Evolutionary conservation across 2,888 invertebrate genomes (phyloP).

Genomic region (Drosophila limbata): DNA sequence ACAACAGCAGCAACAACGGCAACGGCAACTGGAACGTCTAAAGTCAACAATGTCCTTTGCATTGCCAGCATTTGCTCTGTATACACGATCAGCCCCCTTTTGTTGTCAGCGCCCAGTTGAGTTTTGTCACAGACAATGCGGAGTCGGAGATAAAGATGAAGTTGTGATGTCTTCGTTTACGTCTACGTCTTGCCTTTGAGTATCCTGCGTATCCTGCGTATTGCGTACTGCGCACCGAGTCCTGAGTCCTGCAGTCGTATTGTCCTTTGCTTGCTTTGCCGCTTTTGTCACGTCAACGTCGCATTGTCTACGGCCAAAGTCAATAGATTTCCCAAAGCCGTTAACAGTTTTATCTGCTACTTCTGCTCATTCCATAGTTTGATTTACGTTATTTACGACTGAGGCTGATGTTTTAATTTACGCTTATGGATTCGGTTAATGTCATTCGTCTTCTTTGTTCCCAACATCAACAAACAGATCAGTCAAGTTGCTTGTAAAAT

Average conservation of each 20-base stretch:
- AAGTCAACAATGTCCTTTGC: slow-evolving; percentile 63
- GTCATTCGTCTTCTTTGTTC: slow-evolving; percentile 11
- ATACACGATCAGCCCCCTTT: slow-evolving; percentile 83
- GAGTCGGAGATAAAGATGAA: slow-evolving; percentile 56
- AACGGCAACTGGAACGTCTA: slow-evolving; percentile 16
- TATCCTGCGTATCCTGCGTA: slow-evolving; percentile 19
- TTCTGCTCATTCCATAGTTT: slow-evolving; percentile 33
- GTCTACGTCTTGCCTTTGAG: slow-evolving; percentile 19
- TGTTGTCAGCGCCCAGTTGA: slow-evolving; percentile 68
- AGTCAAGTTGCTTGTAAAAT: slow-evolving; percentile 31
- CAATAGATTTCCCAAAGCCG: slow-evolving; percentile 68
- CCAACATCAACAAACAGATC: slow-evolving; percentile 15
- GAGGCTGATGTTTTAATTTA: slow-evolving; percentile 69
- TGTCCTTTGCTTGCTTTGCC: slow-evolving; percentile 51
- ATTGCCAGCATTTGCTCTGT: slow-evolving; percentile 37
- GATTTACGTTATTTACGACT: slow-evolving; percentile 68
- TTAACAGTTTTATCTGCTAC: slow-evolving; percentile 61
- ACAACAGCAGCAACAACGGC: slow-evolving; percentile 44
- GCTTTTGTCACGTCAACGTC: slow-evolving; percentile 65
- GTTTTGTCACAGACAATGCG: slow-evolving; percentile 73
- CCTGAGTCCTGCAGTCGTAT: slow-evolving; percentile 7
- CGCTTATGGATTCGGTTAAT: slow-evolving; percentile 26
- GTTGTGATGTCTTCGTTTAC: slow-evolving; percentile 49
- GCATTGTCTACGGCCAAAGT: slow-evolving; percentile 65
- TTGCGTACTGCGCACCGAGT: slow-evolving; percentile 16